These are phyloP conservation scores for Coronaproctus castanopsis DNA, from an alignment of 2,888 invertebrate genomes.

Conservation along the genomic window DNA sequence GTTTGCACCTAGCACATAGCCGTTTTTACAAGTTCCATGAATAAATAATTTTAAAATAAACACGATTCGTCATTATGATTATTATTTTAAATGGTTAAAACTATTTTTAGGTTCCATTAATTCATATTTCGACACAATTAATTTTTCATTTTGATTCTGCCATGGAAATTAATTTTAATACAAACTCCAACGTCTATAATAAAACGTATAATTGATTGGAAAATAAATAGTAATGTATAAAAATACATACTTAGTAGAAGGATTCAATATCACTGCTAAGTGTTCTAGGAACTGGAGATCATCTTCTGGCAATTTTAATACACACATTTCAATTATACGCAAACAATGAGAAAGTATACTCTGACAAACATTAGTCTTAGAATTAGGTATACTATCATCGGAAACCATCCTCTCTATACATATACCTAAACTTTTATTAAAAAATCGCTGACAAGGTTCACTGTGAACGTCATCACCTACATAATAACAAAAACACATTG, in stretches of 20 bases:
- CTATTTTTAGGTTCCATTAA: too few species aligned
- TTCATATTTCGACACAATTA: too few species aligned
- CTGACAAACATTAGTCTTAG: slow-evolving; percentile 92
- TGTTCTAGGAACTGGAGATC: slow-evolving; percentile 82
- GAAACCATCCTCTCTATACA: slow-evolving; percentile 93
- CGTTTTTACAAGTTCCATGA: too few species aligned
- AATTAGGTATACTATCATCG: slow-evolving; percentile 91
- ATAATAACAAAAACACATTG: slow-evolving; percentile 14
- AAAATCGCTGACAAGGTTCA: slow-evolving; percentile 81
- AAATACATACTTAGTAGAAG: slow-evolving; percentile 68
- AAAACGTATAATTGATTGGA: too few species aligned
- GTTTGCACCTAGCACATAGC: too few species aligned
- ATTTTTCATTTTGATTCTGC: too few species aligned
- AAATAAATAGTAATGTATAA: too few species aligned
- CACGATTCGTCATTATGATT: too few species aligned
- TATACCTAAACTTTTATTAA: slow-evolving; percentile 77
- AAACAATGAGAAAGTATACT: slow-evolving; percentile 87
- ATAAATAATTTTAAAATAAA: too few species aligned
- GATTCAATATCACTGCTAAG: slow-evolving; percentile 82
- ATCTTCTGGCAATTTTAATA: slow-evolving; percentile 69
- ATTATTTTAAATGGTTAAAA: too few species aligned
- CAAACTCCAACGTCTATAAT: too few species aligned
- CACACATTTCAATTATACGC: slow-evolving; percentile 77
- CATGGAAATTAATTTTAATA: too few species aligned
- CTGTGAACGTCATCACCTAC: slow-evolving; percentile 69